Evolutionary conservation across 2,113 vertebrate species (phyloP).

Genomic region (Callocephalon fimbriatum): DNA sequence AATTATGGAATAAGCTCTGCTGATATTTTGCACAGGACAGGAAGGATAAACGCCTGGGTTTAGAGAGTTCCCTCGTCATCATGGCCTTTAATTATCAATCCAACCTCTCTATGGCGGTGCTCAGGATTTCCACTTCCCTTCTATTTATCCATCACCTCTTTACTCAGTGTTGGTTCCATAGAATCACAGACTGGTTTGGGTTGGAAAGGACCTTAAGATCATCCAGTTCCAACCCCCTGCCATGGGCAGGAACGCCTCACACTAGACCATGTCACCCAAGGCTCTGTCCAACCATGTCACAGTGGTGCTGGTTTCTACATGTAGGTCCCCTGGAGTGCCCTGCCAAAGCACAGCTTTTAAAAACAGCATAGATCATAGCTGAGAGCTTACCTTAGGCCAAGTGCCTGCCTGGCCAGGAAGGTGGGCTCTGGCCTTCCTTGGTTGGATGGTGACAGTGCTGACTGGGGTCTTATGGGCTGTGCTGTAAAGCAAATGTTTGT

Average conservation of each 20-base stretch:
- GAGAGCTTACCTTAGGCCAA: background rate
- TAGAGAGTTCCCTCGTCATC: background rate
- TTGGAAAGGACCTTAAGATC: background rate
- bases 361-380: background rate
- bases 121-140: background rate
- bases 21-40: background rate
- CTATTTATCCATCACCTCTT: background rate
- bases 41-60: background rate
- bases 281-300: rapidly evolving
- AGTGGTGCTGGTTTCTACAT: background rate
- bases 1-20: background rate
- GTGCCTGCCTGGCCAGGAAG: background rate
- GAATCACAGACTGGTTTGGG: background rate
- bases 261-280: rapidly evolving
- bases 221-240: background rate
- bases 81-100: background rate
- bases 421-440: background rate
- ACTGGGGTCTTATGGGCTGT: background rate
- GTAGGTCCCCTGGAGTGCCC: background rate
- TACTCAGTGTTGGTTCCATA: rapidly evolving
- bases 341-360: background rate
- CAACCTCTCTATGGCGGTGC: background rate
- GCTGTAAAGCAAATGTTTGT: background rate
- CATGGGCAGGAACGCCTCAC: background rate
- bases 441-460: rapidly evolving